Conservation (phyloP, 2,113 vertebrate genomes). For the Sardina pilchardus region DNA sequence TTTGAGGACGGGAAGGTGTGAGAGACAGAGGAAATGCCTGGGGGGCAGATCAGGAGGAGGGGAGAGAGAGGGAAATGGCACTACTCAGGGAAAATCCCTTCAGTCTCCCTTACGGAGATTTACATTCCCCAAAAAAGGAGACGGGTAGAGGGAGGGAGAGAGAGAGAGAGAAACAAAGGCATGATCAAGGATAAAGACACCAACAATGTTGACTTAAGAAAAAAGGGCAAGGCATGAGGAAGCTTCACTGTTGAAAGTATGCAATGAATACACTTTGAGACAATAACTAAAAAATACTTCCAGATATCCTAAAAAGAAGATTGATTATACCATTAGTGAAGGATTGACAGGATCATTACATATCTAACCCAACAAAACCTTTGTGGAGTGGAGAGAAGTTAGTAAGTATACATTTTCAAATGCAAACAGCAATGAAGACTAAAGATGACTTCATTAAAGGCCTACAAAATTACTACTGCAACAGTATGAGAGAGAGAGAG, state of each 20-base stretch:
- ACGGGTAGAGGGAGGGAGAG: slow-evolving; percentile 13
- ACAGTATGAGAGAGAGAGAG: neutral
- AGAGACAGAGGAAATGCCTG: slow-evolving; percentile 1
- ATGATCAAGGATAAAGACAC: neutral
- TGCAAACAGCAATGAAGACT: neutral
- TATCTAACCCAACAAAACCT: no score
- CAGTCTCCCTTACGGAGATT: slow-evolving; percentile 58
- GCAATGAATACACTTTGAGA: neutral
- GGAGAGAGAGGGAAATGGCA: slow-evolving; percentile 43
- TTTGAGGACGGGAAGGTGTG: neutral
- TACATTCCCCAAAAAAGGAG: slow-evolving; percentile 54
- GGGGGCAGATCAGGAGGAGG: slow-evolving; percentile 10
- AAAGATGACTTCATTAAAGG: neutral
- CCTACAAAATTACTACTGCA: neutral
- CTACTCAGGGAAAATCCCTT: slow-evolving; percentile 71
- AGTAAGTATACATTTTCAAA: no score
- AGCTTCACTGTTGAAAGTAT: neutral
- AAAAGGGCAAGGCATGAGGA: neutral
- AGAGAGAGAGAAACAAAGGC: neutral
- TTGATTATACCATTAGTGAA: no score
- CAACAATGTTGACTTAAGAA: neutral
- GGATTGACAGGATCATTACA: no score
- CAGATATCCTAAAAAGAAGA: no score
- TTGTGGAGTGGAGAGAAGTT: no score
- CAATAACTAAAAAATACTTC: no score